phyloP scores from a whole-genome alignment of 2,888 invertebrate genomes.

The Acanthosoma haemorrhoidale region DNA sequence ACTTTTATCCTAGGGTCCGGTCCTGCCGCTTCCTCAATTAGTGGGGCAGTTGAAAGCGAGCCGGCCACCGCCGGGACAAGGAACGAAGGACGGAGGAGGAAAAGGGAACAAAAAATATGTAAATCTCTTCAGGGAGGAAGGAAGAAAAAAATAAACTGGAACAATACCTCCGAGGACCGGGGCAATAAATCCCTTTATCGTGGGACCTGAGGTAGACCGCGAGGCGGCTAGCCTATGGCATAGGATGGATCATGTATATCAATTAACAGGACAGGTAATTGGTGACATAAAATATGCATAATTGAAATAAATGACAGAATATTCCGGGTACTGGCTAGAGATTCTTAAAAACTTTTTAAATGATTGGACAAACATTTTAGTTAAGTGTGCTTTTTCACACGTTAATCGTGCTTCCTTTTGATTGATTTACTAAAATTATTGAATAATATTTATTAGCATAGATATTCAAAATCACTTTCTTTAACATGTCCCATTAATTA shows the following conservation, averaged over 20 bases:
- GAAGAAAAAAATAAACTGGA: constrained; percentile 7
- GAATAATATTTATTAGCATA: no score
- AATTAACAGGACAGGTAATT: background rate
- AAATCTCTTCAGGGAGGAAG: background rate
- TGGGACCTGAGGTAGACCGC: background rate
- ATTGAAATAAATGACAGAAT: no score
- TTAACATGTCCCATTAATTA: no score
- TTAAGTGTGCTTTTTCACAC: no score
- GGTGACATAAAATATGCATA: no score
- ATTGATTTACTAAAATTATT: no score
- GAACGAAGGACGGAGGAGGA: background rate
- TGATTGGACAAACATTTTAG: no score
- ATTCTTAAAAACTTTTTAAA: no score
- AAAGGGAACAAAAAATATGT: constrained; percentile 18
- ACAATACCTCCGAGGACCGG: background rate
- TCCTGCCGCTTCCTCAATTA: constrained; percentile 13
- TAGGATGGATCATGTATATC: no score
- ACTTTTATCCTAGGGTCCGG: background rate
- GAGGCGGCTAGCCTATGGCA: background rate
- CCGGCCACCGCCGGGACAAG: background rate
- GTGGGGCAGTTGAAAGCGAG: background rate
- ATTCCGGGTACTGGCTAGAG: no score
- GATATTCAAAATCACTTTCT: no score
- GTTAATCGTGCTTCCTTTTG: no score
- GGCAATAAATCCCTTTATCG: background rate